A percentile compares a stretch with the other conserved stretches of the same genome.
phyloP scores from a whole-genome alignment of 2,113 vertebrate genomes.

The Plecturocebus donacophilus region DNA sequence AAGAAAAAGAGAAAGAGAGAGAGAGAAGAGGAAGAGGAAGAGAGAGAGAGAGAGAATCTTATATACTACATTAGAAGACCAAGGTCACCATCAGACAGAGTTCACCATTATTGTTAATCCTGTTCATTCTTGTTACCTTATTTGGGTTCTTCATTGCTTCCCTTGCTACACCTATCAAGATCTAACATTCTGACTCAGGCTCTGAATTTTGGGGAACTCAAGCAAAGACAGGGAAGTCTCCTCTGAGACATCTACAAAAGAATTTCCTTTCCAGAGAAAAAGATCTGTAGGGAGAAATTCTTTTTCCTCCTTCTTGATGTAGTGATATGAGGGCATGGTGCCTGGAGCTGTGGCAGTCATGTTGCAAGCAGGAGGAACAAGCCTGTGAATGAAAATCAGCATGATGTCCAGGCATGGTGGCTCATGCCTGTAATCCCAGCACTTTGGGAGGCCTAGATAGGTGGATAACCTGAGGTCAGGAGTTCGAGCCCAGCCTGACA shows the following conservation, averaged over 20 bases:
- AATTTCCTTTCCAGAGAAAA: background rate
- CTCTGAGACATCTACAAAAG: background rate
- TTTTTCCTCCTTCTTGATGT: background rate
- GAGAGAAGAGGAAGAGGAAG: background rate
- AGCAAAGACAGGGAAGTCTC: background rate
- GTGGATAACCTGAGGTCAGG: too few species aligned
- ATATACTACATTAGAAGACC: background rate
- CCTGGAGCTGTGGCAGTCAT: background rate
- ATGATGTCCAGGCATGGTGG: background rate
- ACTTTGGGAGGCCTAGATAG: too few species aligned
- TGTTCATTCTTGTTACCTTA: background rate
- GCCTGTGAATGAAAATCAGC: background rate
- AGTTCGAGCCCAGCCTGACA: too few species aligned
- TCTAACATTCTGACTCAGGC: background rate
- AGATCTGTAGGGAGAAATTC: background rate
- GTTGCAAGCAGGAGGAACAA: background rate
- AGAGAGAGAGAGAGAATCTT: too few species aligned
- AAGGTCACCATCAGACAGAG: background rate
- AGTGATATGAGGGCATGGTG: background rate
- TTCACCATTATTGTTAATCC: background rate
- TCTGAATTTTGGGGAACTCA: background rate
- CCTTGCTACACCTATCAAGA: background rate
- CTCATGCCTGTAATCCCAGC: too few species aligned
- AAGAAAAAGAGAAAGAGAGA: too few species aligned
- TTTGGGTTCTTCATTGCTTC: background rate